Base-by-base conservation (phyloP, 2,113 vertebrate species). In the Choloepus hoffmanni region DNA sequence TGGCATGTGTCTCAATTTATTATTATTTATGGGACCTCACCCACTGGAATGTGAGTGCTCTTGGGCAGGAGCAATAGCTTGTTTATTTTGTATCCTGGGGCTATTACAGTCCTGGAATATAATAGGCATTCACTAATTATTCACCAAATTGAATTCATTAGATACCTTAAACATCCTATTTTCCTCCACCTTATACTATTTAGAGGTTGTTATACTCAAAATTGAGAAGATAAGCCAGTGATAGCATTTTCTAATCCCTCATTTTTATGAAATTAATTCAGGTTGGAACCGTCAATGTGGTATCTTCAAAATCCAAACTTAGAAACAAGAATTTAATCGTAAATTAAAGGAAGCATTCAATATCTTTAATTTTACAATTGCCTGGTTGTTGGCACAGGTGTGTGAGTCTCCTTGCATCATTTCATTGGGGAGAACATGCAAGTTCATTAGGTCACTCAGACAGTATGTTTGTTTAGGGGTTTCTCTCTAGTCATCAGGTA, bases 181-280 rank as follows among this genome's bases (percentile, higher is more conserved):
- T 93, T 2, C 60, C 12, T 94, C 21, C 55, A 58, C 2, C 13
- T 60, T 74, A 84, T 1, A 33, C 15, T 67, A 14, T 70, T 67
- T 96, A 79, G 30, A 92, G 21, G 12, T 60, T 13, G 43, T 74
- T 79, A 2, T 77, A 45, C n/a, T 89, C 67, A 92, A 91, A 92
- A 48, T 40, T 5, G 14, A 81, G 85, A 82, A 11, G 14, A 85
- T 92, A 78, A 95, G 2, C 36, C 70, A 79, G 7, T 36, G 78
- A 74, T n/a, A 45, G 36, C 48, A 83, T 55, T 94, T 79, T 79
- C n/a, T 89, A 76, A 92, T 84, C 43, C 84, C 19, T 9, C 6
- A 55, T 10, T 90, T 95, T 86, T 67, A 84, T 83, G 45, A 95
- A 96, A 94, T 72, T 67, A 67, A 86, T 58, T 89, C 86, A 73